These are phyloP conservation scores for Arbacia lixula DNA, from an alignment of 53 echinoderm and acorn worm species.

Conservation along the genomic window DNA sequence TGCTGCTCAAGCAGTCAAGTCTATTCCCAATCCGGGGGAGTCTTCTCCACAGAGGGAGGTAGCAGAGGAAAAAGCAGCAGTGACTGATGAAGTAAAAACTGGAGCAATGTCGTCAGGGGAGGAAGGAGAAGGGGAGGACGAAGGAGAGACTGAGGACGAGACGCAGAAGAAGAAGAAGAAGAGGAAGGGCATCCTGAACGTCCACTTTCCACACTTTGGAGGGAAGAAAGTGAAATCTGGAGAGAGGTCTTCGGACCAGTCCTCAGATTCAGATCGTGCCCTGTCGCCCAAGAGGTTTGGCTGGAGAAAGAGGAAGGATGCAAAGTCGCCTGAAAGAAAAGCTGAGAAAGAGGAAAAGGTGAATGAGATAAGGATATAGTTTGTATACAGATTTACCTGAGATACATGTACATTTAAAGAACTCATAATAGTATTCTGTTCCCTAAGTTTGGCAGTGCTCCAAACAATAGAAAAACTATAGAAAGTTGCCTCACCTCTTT, in stretches of 20 bases:
- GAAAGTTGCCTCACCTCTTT: too few relatives aligned
- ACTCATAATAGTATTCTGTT: too few relatives aligned
- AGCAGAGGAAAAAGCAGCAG: neutral
- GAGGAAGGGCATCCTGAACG: conserved; percentile 49
- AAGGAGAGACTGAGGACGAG: conserved; percentile 27
- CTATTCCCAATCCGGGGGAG: conserved; percentile 21
- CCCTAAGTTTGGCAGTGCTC: too few relatives aligned
- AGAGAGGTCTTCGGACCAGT: conserved; percentile 59
- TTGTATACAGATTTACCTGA: too few relatives aligned
- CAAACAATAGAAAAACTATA: too few relatives aligned
- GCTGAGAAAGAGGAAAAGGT: conserved; percentile 5
- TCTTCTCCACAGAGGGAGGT: conserved; percentile 3
- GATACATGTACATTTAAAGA: too few relatives aligned
- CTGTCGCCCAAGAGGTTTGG: conserved; percentile 66
- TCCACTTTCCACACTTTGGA: conserved; percentile 68
- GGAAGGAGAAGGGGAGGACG: conserved; percentile 40
- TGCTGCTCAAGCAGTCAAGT: neutral
- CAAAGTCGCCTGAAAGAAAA: conserved; percentile 36
- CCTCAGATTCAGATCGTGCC: conserved; percentile 67
- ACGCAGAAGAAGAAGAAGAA: conserved; percentile 62
- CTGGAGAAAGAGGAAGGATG: conserved; percentile 69
- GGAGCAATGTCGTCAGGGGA: conserved; percentile 19
- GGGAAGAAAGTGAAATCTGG: conserved; percentile 34
- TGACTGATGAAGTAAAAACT: conserved; percentile 2
- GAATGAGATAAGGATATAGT: too few relatives aligned